Evolutionary conservation across 2,797 vertebrate species (phyloP).

Genomic region (Trematomus bernacchii): DNA sequence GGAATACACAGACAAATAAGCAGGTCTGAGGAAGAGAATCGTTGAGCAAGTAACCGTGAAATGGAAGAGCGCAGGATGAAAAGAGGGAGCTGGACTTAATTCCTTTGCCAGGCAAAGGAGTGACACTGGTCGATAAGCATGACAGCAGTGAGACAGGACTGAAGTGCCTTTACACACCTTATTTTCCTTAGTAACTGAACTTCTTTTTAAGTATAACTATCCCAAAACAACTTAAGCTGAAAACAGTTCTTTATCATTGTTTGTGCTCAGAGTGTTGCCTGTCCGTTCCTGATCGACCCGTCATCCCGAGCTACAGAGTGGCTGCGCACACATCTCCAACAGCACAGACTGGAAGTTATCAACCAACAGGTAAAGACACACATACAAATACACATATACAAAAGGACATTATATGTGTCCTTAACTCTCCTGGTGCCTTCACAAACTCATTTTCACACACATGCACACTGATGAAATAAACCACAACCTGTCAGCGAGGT

Average conservation of each 20-base stretch:
- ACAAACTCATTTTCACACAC: conserved; percentile 4
- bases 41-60: conserved; percentile 52
- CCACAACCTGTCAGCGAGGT: background rate
- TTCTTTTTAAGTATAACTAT: conserved; percentile 17
- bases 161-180: conserved; percentile 1
- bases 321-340: conserved; percentile 93
- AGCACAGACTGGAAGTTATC: conserved; percentile 92
- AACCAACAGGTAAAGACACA: conserved; percentile 91
- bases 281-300: conserved; percentile 96
- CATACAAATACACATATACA: conserved; percentile 27
- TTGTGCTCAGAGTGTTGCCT: conserved; percentile 90
- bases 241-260: conserved; percentile 20
- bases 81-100: conserved; percentile 28
- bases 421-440: background rate
- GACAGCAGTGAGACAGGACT: conserved; percentile 26
- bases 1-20: conserved; percentile 30
- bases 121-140: conserved; percentile 42
- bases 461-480: conserved; percentile 3
- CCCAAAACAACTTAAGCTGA: conserved; percentile 10
- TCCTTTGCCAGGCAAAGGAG: conserved; percentile 34
- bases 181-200: conserved; percentile 7
- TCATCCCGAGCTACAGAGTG: conserved; percentile 96
- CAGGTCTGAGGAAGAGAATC: conserved; percentile 33
- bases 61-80: conserved; percentile 45
- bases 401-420: background rate